These are phyloP conservation scores for Platycheirus albimanus DNA, from an alignment of 2,888 invertebrate genomes.

Conservation along the genomic window DNA sequence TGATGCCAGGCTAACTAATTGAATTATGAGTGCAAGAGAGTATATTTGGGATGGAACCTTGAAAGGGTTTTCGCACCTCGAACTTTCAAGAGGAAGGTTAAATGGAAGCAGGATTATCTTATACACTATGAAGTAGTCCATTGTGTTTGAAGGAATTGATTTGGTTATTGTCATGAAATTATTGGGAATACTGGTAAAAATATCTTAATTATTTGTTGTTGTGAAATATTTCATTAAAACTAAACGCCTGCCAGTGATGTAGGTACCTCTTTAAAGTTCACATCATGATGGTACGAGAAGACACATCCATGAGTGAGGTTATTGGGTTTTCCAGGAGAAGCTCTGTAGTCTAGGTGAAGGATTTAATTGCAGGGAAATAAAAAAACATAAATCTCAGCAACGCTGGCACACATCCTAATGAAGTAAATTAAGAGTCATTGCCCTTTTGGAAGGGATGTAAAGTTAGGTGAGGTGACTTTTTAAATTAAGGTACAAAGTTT, in stretches of 20 bases:
- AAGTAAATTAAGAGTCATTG: constrained; percentile 81
- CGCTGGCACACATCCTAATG: constrained; percentile 79
- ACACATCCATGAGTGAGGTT: constrained; percentile 38
- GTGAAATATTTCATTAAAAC: neutral
- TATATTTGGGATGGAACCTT: constrained; percentile 50
- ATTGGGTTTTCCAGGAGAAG: constrained; percentile 1
- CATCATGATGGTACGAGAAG: too few relatives aligned
- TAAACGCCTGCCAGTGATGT: too few relatives aligned
- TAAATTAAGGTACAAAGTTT: too few relatives aligned
- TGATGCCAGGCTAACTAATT: constrained; percentile 66
- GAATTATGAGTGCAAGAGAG: constrained; percentile 63
- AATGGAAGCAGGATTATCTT: constrained; percentile 22
- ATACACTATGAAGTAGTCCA: constrained; percentile 5
- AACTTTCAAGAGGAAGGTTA: neutral
- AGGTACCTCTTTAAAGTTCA: too few relatives aligned
- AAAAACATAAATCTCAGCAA: constrained; percentile 80
- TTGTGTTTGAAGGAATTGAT: constrained; percentile 15
- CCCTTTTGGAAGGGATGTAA: constrained; percentile 28
- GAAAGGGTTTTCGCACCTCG: constrained; percentile 38
- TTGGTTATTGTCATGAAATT: neutral
- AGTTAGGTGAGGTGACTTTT: neutral
- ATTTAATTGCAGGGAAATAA: constrained; percentile 70
- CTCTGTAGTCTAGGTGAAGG: constrained; percentile 24
- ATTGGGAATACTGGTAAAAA: neutral
- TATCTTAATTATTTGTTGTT: neutral